A percentile compares a stretch with the other conserved stretches of the same genome.
Evolutionary conservation across 1,140 invertebrate species (phyloP).

Genomic region (Adoxophyes honmai): DNA sequence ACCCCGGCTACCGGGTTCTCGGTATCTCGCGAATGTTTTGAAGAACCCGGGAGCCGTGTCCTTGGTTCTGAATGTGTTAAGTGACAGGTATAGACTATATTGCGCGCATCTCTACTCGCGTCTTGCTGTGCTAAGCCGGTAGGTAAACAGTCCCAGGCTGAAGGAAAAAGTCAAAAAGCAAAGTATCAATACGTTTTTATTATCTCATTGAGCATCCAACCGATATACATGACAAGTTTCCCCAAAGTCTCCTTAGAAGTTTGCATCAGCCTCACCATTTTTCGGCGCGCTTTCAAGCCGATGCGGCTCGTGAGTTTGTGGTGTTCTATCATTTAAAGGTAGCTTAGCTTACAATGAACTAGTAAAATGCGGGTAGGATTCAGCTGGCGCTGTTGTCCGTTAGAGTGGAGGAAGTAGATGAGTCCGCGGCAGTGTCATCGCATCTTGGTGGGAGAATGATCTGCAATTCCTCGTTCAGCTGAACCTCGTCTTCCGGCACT

Average conservation of each 20-base stretch:
- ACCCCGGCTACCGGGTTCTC: no score
- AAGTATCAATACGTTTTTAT: slow-evolving; percentile 18
- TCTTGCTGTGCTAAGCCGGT: no score
- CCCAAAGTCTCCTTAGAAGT: slow-evolving; percentile 29
- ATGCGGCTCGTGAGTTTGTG: slow-evolving; percentile 8
- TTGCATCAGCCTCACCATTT: slow-evolving; percentile 27
- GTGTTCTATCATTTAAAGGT: no score
- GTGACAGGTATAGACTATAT: no score
- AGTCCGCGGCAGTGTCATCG: slow-evolving; percentile 50
- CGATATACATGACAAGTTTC: slow-evolving; percentile 41
- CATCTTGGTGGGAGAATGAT: slow-evolving; percentile 61
- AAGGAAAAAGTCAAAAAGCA: no score
- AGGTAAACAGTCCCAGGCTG: no score
- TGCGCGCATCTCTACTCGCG: no score
- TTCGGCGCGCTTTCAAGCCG: slow-evolving; percentile 25
- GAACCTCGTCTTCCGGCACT: slow-evolving; percentile 54
- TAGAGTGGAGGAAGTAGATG: slow-evolving; percentile 29
- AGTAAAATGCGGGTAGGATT: neutral
- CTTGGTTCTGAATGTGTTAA: no score
- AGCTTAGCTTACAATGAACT: no score
- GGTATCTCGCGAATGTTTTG: no score
- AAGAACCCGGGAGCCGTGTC: no score
- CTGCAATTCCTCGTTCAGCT: slow-evolving; percentile 56
- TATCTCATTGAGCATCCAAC: slow-evolving; percentile 44
- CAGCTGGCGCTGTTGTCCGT: slow-evolving; percentile 17